A percentile compares a stretch with the other conserved stretches of the same genome.
phyloP scores from a whole-genome alignment of 2,797 vertebrate species.

The Oryzias dopingdopingensis region DNA sequence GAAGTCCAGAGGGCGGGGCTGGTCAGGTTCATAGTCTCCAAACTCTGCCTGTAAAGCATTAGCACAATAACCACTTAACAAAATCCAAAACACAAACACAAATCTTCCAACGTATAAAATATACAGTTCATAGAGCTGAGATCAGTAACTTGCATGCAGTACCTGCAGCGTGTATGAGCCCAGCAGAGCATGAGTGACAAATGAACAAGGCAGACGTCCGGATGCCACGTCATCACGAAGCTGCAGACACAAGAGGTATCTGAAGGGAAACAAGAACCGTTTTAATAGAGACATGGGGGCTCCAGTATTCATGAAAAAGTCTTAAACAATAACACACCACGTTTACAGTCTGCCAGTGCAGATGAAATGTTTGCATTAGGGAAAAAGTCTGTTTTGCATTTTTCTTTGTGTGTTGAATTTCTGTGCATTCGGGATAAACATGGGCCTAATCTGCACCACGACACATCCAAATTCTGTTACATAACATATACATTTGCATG shows the following conservation, averaged over 20 bases:
- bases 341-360: not conserved
- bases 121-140: not conserved
- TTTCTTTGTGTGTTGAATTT: slow-evolving; percentile 15
- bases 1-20: slow-evolving; percentile 80
- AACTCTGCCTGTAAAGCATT: slow-evolving; percentile 79
- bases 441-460: slow-evolving; percentile 15
- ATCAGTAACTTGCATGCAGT: not conserved
- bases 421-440: slow-evolving; percentile 11
- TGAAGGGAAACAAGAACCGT: slow-evolving; percentile 46
- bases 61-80: not conserved
- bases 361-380: slow-evolving; percentile 31
- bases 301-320: not conserved
- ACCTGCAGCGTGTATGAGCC: slow-evolving; percentile 91
- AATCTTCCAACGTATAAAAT: not conserved
- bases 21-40: slow-evolving; percentile 89
- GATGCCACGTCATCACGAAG: slow-evolving; percentile 91
- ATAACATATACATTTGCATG: slow-evolving; percentile 1
- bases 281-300: too few relatives aligned
- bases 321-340: not conserved
- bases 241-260: slow-evolving; percentile 97
- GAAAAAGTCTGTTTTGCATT: slow-evolving; percentile 9
- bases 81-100: not conserved
- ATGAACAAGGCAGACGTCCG: slow-evolving; percentile 92
- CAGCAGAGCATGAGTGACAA: slow-evolving; percentile 92
- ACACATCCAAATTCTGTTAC: slow-evolving; percentile 7